Evolutionary conservation across 1,140 invertebrate species (phyloP).

Genomic region (Planococcus citri): DNA sequence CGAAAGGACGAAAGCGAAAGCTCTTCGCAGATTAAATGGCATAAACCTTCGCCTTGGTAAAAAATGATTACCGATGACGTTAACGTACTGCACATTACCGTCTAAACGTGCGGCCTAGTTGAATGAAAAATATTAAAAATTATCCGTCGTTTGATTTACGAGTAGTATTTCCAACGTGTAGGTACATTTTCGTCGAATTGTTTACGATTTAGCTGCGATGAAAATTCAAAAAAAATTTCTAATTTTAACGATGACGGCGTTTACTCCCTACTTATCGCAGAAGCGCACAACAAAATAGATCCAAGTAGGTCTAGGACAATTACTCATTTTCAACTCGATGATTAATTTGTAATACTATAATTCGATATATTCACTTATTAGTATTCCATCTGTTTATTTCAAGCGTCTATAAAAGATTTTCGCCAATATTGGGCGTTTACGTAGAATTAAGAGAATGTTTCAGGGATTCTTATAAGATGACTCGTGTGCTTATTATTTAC

Average conservation of each 20-base stretch:
- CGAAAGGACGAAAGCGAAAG: conserved; percentile 5
- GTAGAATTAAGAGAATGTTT: too few species aligned
- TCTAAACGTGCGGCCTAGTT: conserved; percentile 1
- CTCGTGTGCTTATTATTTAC: too few species aligned
- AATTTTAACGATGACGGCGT: neutral
- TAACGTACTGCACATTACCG: too few species aligned
- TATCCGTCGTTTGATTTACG: neutral
- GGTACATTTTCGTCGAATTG: neutral
- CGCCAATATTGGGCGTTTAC: too few species aligned
- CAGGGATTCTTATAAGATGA: too few species aligned
- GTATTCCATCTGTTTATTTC: neutral
- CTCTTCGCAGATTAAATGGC: neutral
- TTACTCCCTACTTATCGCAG: neutral
- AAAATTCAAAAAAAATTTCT: neutral
- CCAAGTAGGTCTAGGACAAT: neutral
- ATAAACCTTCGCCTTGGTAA: neutral
- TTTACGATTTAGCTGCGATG: neutral
- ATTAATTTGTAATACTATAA: neutral
- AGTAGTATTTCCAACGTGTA: too few species aligned
- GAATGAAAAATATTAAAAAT: neutral
- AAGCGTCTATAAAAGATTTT: neutral
- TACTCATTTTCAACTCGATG: neutral
- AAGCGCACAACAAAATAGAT: neutral
- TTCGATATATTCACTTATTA: neutral
- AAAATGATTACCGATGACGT: neutral